Evolutionary conservation across 2,888 invertebrate species (phyloP).

Genomic region (Physocephala rufipes): DNA sequence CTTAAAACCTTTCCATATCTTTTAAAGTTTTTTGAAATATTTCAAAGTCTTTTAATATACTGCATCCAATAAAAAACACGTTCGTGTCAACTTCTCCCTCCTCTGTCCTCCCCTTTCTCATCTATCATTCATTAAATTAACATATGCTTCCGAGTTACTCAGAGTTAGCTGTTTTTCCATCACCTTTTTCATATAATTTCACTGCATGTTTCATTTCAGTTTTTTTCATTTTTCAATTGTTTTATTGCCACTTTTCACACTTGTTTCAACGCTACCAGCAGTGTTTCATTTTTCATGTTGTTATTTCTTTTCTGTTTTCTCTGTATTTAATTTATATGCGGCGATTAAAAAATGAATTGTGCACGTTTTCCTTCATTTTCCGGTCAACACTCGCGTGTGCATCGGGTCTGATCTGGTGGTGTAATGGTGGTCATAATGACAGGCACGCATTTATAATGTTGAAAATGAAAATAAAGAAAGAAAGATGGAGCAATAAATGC

Average conservation of each 20-base stretch:
- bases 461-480: no score
- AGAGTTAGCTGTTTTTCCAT: no score
- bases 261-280: no score
- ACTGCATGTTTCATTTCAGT: no score
- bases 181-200: neutral
- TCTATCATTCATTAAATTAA: neutral
- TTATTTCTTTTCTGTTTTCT: slow-evolving; percentile 31
- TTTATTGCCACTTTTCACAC: slow-evolving; percentile 1
- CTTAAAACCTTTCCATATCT: no score
- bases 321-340: slow-evolving; percentile 51
- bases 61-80: no score
- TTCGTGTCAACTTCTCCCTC: neutral
- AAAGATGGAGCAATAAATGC: no score
- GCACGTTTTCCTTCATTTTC: slow-evolving; percentile 40
- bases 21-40: no score
- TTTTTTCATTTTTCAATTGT: neutral
- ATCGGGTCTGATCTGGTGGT: no score
- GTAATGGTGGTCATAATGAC: slow-evolving; percentile 27
- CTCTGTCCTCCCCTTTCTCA: neutral
- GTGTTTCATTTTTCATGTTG: slow-evolving; percentile 6
- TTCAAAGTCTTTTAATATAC: neutral
- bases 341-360: slow-evolving; percentile 59
- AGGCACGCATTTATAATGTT: neutral
- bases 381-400: slow-evolving; percentile 16
- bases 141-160: neutral